Conservation (phyloP, 2,113 vertebrate species). For the Hippocampus barbouri region DNA sequence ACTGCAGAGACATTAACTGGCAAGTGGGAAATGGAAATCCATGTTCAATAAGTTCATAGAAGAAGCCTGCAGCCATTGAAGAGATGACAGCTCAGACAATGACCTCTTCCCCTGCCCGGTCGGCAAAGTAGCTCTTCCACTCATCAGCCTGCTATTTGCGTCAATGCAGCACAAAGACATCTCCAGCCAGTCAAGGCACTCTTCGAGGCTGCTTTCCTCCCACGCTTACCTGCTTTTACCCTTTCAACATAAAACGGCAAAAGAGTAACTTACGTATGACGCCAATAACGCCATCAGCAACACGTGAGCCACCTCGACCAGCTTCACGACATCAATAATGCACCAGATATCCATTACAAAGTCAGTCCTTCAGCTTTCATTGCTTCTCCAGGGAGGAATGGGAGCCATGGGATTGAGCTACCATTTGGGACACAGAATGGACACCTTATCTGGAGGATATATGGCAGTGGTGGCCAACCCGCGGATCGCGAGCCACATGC, state of each 20-base stretch:
- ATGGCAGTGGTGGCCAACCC: background rate
- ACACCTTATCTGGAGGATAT: slow-evolving; percentile 36
- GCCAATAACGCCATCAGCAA: slow-evolving; percentile 18
- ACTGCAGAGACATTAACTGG: slow-evolving; percentile 18
- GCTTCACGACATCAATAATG: slow-evolving; percentile 58
- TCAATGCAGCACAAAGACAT: slow-evolving; percentile 57
- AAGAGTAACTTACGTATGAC: background rate
- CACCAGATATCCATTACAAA: slow-evolving; percentile 43
- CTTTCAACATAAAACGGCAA: background rate
- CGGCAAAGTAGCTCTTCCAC: slow-evolving; percentile 53
- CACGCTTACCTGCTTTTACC: background rate
- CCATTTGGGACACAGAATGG: slow-evolving; percentile 48
- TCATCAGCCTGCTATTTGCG: slow-evolving; percentile 60
- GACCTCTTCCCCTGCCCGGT: slow-evolving; percentile 49
- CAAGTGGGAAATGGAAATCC: slow-evolving; percentile 43
- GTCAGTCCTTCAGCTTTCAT: slow-evolving; percentile 38
- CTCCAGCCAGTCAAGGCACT: slow-evolving; percentile 42
- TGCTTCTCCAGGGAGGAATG: slow-evolving; percentile 43
- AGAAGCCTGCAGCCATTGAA: slow-evolving; percentile 52
- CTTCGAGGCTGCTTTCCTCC: slow-evolving; percentile 27
- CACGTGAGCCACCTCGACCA: slow-evolving; percentile 36
- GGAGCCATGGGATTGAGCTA: slow-evolving; percentile 33
- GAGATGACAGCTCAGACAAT: slow-evolving; percentile 58
- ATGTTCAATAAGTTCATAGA: slow-evolving; percentile 50
- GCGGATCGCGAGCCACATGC: no score